These are phyloP conservation scores for Erebia ligea DNA, from an alignment of 2,888 invertebrate species.

Conservation along the genomic window DNA sequence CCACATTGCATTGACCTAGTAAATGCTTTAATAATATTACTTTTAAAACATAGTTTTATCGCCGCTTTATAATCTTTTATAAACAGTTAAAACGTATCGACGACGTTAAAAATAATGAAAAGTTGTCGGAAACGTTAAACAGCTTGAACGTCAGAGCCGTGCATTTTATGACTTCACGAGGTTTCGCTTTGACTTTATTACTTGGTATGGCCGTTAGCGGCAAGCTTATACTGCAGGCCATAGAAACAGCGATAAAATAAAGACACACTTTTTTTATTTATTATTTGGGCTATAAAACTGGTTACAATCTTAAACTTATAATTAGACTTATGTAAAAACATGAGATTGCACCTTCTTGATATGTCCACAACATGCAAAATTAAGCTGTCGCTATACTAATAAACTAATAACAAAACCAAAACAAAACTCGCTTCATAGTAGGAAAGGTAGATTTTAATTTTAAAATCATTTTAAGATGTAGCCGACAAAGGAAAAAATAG, in stretches of 20 bases:
- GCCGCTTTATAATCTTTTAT: slow-evolving; percentile 5
- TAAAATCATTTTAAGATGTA: no score
- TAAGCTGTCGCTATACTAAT: no score
- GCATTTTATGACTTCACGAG: slow-evolving; percentile 36
- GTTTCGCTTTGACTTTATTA: slow-evolving; percentile 37
- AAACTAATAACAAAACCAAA: no score
- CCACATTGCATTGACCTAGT: not conserved
- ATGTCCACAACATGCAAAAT: no score
- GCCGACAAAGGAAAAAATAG: no score
- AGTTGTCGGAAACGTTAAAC: slow-evolving; percentile 28
- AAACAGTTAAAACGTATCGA: slow-evolving; percentile 21
- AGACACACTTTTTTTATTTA: no score
- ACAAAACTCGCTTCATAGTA: no score
- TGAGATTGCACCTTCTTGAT: no score
- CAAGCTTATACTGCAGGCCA: slow-evolving; percentile 22
- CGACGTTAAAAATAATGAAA: slow-evolving; percentile 31
- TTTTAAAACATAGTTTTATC: not conserved
- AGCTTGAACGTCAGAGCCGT: slow-evolving; percentile 33
- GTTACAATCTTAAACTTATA: no score
- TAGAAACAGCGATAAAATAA: slow-evolving; percentile 3
- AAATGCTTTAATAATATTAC: not conserved
- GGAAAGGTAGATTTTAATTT: no score
- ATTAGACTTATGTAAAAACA: no score
- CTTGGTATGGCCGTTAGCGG: slow-evolving; percentile 33
- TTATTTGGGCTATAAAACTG: no score